These are phyloP conservation scores for Notocelia uddmanniana DNA, from an alignment of 2,888 invertebrate genomes.

Conservation along the genomic window DNA sequence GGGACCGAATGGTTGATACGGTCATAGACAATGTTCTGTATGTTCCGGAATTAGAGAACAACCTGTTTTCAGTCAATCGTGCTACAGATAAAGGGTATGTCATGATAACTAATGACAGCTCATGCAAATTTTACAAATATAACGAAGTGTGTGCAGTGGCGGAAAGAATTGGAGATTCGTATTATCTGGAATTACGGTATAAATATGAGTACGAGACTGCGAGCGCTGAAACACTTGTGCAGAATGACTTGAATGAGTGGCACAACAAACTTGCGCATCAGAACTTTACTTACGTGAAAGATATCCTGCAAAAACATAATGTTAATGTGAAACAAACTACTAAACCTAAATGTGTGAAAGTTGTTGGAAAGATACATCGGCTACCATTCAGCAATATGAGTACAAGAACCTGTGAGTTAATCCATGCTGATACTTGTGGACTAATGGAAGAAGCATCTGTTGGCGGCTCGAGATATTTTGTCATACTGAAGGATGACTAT, in stretches of 20 bases:
- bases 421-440: conserved; percentile 52
- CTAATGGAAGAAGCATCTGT: conserved; percentile 50
- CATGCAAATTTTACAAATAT: conserved; percentile 34
- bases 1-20: no score
- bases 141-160: conserved; percentile 27
- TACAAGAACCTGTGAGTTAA: conserved; percentile 48
- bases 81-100: no score
- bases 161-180: conserved; percentile 16
- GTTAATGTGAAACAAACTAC: conserved; percentile 44
- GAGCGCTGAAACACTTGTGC: background rate
- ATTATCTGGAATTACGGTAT: conserved; percentile 27
- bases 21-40: no score
- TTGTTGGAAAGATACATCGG: conserved; percentile 51
- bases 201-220: background rate
- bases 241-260: conserved; percentile 36
- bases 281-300: conserved; percentile 40
- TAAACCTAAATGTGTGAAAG: conserved; percentile 45
- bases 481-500: conserved; percentile 47
- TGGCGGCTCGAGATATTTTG: conserved; percentile 47
- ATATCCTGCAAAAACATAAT: conserved; percentile 47
- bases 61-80: no score
- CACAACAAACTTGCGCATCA: conserved; percentile 47
- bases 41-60: no score
- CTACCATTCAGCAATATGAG: conserved; percentile 46
- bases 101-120: no score